phyloP scores from a whole-genome alignment of 2,888 invertebrate genomes.

The Eurois occulta region DNA sequence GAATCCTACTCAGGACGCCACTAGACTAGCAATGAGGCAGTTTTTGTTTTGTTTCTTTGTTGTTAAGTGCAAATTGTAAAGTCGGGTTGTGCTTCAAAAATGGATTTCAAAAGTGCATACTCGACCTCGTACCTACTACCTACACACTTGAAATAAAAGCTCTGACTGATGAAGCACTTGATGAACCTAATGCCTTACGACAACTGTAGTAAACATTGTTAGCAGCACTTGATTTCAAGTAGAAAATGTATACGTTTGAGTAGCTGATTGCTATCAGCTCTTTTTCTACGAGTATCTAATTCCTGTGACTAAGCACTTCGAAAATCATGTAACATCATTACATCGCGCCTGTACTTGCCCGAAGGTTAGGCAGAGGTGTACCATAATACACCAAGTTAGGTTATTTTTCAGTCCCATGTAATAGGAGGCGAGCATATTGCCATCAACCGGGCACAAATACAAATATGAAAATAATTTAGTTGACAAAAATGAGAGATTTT shows the following conservation, averaged over 20 bases:
- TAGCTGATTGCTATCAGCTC: background rate
- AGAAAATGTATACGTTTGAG: background rate
- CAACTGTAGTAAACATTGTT: slow-evolving; percentile 1
- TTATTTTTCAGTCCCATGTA: background rate
- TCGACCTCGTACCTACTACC: background rate
- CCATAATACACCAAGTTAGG: background rate
- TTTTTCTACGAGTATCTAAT: background rate
- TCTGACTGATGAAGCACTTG: background rate
- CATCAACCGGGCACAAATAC: background rate
- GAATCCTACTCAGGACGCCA: too few species aligned
- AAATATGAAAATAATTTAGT: background rate
- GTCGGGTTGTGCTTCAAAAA: background rate
- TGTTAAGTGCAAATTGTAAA: background rate
- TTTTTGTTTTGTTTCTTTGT: background rate
- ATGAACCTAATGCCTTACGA: background rate
- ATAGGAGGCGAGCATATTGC: too few species aligned
- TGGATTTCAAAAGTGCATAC: background rate
- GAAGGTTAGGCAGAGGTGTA: background rate
- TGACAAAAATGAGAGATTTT: background rate
- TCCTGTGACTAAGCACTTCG: background rate
- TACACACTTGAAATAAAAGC: background rate
- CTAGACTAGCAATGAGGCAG: too few species aligned
- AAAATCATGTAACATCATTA: background rate
- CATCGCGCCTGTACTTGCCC: background rate
- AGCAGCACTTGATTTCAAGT: background rate